Conservation (phyloP, 1,140 invertebrate species). For the Rhagoletis zephyria region DNA sequence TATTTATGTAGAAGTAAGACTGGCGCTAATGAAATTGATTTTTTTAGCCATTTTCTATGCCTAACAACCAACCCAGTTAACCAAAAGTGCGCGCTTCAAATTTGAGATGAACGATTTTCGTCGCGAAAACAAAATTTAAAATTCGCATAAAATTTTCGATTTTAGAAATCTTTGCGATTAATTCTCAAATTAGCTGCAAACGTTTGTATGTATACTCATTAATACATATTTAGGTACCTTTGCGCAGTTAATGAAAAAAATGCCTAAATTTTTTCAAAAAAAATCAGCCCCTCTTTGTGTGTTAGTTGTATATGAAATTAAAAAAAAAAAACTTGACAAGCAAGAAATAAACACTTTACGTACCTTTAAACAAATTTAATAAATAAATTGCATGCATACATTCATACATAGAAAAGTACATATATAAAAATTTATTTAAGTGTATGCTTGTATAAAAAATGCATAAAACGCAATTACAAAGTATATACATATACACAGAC, state of each 20-base stretch:
- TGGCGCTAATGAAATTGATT: neutral
- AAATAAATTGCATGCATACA: neutral
- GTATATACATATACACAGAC: neutral
- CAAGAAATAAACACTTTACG: constrained; percentile 44
- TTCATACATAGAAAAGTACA: neutral
- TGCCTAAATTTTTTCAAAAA: too few species aligned
- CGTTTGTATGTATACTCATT: too few species aligned
- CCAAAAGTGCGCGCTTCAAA: too few species aligned
- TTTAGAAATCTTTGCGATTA: too few species aligned
- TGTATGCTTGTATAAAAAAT: neutral
- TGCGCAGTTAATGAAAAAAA: too few species aligned
- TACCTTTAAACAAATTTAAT: constrained; percentile 48
- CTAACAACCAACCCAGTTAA: too few species aligned
- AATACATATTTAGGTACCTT: too few species aligned
- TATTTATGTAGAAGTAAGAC: neutral
- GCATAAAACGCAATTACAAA: neutral
- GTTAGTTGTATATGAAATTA: constrained; percentile 25
- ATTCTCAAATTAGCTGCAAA: too few species aligned
- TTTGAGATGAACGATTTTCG: too few species aligned
- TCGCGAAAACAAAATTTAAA: too few species aligned
- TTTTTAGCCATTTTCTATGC: neutral
- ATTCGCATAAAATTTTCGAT: too few species aligned
- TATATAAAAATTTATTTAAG: constrained; percentile 2
- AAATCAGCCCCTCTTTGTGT: neutral
- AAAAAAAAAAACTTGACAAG: constrained; percentile 5